Evolutionary conservation across 92 coral and sea anemone species (phyloP).

Genomic region (Phenganax marumi): DNA sequence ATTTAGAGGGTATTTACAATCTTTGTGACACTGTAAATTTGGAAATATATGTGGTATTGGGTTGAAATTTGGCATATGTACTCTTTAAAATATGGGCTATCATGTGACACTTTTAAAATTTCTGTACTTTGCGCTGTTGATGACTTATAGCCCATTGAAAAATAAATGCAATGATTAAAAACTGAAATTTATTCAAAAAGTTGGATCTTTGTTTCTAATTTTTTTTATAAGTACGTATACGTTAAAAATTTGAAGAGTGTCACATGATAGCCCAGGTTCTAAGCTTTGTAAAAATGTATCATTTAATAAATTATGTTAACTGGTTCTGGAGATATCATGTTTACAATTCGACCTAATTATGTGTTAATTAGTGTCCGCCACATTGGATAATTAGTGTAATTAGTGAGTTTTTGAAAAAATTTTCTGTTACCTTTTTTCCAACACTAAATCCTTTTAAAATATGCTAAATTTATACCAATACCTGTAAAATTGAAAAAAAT

Average conservation of each 20-base stretch:
- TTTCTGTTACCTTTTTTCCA: too few relatives aligned
- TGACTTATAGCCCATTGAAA: not conserved
- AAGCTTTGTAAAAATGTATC: constrained; percentile 1
- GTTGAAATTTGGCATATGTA: constrained; percentile 1
- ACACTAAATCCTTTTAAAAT: too few relatives aligned
- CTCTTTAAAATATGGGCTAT: not conserved
- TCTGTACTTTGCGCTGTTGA: not conserved
- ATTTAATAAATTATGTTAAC: not conserved
- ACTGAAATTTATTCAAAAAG: too few relatives aligned
- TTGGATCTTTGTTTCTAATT: not conserved
- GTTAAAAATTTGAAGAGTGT: not conserved
- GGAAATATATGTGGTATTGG: not conserved
- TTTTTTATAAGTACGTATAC: not conserved
- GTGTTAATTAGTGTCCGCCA: not conserved
- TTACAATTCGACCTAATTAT: too few relatives aligned
- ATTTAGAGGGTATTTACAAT: not conserved
- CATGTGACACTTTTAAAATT: not conserved
- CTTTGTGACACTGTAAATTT: constrained; percentile 17
- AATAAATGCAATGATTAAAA: too few relatives aligned
- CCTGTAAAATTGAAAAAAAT: too few relatives aligned
- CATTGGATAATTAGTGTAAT: not conserved
- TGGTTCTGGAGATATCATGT: constrained; percentile 1
- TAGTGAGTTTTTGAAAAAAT: too few relatives aligned
- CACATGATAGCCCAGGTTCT: not conserved
- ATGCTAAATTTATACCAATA: too few relatives aligned